Percentiles rank a stretch among this genome's conserved stretches.
Evolutionary conservation across 2,888 invertebrate species (phyloP).

Genomic region (Seladonia tumulorum): DNA sequence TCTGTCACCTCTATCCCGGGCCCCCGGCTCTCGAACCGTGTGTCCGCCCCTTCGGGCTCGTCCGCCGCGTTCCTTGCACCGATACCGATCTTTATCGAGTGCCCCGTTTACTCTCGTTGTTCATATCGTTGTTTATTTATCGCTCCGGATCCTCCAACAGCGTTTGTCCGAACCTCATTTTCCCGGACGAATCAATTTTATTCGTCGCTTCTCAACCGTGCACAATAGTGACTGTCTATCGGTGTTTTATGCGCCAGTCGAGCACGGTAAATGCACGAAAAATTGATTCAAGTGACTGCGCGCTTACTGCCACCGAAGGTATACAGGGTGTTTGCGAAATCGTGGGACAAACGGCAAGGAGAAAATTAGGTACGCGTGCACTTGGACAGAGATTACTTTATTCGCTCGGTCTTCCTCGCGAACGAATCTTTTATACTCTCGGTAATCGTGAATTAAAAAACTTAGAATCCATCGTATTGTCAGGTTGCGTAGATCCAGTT

Average conservation of each 20-base stretch:
- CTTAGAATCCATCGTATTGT: not conserved
- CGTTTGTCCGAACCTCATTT: not conserved
- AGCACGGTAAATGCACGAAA: no score
- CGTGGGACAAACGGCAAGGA: no score
- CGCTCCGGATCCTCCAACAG: not conserved
- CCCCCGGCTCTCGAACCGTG: not conserved
- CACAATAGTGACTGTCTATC: no score
- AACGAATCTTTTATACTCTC: no score
- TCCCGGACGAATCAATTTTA: not conserved
- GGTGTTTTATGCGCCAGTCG: not conserved
- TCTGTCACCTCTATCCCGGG: slow-evolving; percentile 41
- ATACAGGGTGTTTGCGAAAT: no score
- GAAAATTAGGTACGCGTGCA: no score
- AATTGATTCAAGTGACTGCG: no score
- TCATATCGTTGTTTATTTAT: slow-evolving; percentile 2
- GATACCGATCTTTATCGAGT: slow-evolving; percentile 8
- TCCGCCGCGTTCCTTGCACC: not conserved
- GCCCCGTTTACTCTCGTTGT: not conserved
- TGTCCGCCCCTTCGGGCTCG: not conserved
- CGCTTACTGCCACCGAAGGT: no score
- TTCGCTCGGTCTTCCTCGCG: no score
- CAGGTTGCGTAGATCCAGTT: no score
- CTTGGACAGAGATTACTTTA: no score
- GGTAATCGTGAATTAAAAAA: no score
- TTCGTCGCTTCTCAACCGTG: not conserved